Evolutionary conservation across 2,113 vertebrate genomes (phyloP), one percentile per base, ranked within the genome.

Genomic region (Thalassarche chlororhynchos): DNA sequence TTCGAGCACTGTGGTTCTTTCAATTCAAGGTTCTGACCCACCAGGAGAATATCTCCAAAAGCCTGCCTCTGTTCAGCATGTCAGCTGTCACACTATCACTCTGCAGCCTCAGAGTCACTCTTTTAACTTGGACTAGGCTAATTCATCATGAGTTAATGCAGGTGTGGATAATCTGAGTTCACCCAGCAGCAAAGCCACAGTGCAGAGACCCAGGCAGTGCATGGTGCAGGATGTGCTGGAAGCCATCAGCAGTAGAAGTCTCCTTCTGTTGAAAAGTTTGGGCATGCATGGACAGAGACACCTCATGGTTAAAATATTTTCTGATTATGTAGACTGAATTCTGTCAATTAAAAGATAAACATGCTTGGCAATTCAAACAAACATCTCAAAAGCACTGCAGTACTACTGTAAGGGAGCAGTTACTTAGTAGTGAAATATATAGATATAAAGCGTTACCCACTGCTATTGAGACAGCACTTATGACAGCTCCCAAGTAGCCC

Each of bases 401-500:
- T 31, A 42, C 75, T 65, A 6, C 71, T 62, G 64, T 5, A 66
- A 76, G 51, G 71, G 77, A 72, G 92, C 82, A 89, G 72, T 40
- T 84, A 84, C 29, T n/a, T 0, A 28, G 79, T 0, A 72, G 78
- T 4, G 69, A 69, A 68, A 94, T 12, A 26, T 10, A 94, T 46
- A 92, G 85, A 79, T 2, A 90, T 8, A 90, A 97, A 95, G 77
- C 52, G 94, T 93, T 91, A 99, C 99, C 99, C 97, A 99, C 99
- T 92, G 99, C 99, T 12, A 99, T 99, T 75, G 99, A 99, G 96
- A 99, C 99, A 1, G 99, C 99, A 44, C 99, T 99, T 98, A 98
- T 98, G 97, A 99, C 99, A 5, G 99, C 99, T 95, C 99, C 99
- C 61, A 99, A 77, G 98, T 99, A 99, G 95, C 99, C 99, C 98